phyloP scores from a whole-genome alignment of 2,888 invertebrate genomes.

The Ischnura elegans region DNA sequence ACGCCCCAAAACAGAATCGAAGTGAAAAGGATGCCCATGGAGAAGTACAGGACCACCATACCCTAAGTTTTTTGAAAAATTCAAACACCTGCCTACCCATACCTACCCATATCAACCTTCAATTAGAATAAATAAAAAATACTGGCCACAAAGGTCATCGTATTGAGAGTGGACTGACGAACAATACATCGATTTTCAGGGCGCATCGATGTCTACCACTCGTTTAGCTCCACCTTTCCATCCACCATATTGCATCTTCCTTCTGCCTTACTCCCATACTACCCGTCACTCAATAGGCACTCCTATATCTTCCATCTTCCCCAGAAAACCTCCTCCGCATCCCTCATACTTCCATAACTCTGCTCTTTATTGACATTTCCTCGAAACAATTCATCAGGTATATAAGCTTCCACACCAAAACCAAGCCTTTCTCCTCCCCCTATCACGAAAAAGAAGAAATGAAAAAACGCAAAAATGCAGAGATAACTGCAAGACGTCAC shows the following conservation, averaged over 20 bases:
- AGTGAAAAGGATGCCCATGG: no score
- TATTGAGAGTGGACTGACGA: not conserved
- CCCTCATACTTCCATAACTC: conserved; percentile 25
- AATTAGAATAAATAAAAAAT: no score
- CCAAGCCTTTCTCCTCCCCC: not conserved
- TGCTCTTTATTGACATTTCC: conserved; percentile 9
- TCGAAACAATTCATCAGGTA: not conserved
- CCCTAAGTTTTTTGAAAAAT: no score
- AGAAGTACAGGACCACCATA: no score
- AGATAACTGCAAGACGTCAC: no score
- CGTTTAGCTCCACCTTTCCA: not conserved
- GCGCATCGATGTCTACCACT: not conserved
- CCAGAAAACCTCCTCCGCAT: not conserved
- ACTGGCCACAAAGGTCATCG: no score
- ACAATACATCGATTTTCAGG: not conserved
- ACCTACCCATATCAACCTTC: no score
- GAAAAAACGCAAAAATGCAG: no score
- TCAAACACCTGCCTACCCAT: no score
- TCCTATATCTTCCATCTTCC: not conserved
- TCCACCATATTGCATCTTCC: not conserved
- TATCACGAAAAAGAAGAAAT: no score
- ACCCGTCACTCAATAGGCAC: conserved; percentile 6
- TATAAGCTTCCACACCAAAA: not conserved
- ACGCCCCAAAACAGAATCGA: no score
- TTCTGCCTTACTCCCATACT: not conserved